Evolutionary conservation across 2,888 invertebrate species (phyloP), one percentile per base, ranked within the genome.

Genomic region (Heliconius charithonia): DNA sequence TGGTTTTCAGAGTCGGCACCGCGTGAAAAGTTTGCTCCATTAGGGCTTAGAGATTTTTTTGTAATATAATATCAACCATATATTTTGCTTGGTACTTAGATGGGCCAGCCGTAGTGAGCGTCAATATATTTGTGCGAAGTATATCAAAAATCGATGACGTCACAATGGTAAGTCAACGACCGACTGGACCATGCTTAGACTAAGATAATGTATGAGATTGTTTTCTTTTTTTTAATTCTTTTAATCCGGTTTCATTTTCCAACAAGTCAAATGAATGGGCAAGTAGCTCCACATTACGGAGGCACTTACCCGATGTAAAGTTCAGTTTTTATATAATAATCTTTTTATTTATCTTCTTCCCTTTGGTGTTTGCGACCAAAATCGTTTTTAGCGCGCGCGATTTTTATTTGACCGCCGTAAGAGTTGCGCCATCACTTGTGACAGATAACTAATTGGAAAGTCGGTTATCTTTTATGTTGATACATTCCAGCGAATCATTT

Each of bases 121-220:
- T 99, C 97, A 99, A 99, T 97, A 98, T 99, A 96, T 98, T 98
- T 97, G 98, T 99, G 96, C 96, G 99, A 97, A 99, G 98, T 97
- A 98, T 99, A 96, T 98, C 98, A 96, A 98, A 98, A 97, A 99
- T 99, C 96, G 98, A 99, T 97, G 99, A 99, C 96, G 98, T 99
- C 95, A 98, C 98, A 90, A 99, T 99, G 99, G 99, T 99, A 98
- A 98, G 98, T 98, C 91, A 86, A 88, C 88, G 89, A 88, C 89
- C 88, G 89, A 89, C 91, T 88, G 90, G 91, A 89, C 90, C 91
- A 84, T 84, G 90, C 89, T 88, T 93, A 93, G 91, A 87, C 86
- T 91, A 87, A 89, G 89, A 87, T 87, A 86, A 86, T 81, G 88
- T 90, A 87, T 88, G 86, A 88, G 86, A 87, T 87, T 86, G 85